Percentiles rank a stretch among this genome's conserved stretches.
These are phyloP conservation scores for Pollenia angustigena DNA, from an alignment of 2,888 invertebrate genomes.

Conservation along the genomic window DNA sequence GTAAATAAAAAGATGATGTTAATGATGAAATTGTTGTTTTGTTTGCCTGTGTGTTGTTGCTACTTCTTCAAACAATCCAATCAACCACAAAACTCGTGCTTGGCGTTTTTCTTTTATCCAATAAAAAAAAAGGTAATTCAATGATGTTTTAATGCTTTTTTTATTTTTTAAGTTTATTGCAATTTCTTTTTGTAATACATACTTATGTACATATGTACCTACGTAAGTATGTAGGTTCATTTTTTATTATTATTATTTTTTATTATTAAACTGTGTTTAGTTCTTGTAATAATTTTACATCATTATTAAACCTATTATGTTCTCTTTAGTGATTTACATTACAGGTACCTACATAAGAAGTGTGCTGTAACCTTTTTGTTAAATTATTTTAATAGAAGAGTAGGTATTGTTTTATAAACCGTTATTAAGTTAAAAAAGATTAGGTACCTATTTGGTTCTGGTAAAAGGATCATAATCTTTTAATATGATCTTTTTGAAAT, in stretches of 20 bases:
- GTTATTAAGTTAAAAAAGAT: constrained; percentile 8
- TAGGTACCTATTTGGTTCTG: no score
- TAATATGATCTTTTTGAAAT: no score
- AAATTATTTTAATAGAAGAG: neutral
- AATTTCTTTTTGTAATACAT: constrained; percentile 6
- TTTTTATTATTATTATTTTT: neutral
- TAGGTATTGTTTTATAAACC: constrained; percentile 16
- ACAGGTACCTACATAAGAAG: no score
- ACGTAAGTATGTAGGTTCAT: no score
- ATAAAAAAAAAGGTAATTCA: constrained; percentile 18
- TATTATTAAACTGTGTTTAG: neutral
- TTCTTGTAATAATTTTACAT: constrained; percentile 4
- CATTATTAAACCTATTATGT: constrained; percentile 7
- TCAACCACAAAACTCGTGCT: constrained; percentile 53
- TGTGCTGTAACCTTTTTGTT: neutral
- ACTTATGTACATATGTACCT: no score
- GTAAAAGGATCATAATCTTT: no score
- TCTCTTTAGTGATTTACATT: neutral
- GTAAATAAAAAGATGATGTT: constrained; percentile 29
- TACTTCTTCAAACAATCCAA: constrained; percentile 41
- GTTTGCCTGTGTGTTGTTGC: neutral
- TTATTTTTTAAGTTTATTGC: constrained; percentile 9
- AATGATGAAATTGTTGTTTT: constrained; percentile 4
- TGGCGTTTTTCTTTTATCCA: constrained; percentile 34
- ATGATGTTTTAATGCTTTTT: constrained; percentile 10